Base-by-base conservation (phyloP, 2,888 invertebrate genomes). In the Isotomurus palustris region DNA sequence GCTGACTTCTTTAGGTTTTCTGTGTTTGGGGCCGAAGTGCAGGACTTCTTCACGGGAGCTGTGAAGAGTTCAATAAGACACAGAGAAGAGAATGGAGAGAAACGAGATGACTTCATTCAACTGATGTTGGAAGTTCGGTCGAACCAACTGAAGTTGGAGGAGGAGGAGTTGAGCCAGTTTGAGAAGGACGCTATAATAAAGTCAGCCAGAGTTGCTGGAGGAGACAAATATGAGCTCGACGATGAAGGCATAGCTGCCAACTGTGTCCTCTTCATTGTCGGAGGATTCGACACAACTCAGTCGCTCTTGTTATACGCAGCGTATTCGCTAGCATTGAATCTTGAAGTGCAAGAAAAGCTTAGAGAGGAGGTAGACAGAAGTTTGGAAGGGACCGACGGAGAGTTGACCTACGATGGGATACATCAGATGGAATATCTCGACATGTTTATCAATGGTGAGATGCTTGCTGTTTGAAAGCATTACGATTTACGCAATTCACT, bases 91-190 rank as follows among this genome's bases (percentile, higher is more conserved):
- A 77, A 79, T 66, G 74, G 78, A 2, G 68, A 82, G 0, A 72
- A 71, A 0, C 73, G 80, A 32, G 79, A 80, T 53, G 83, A 82
- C 72, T 82, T 83, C 63, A 72, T 84, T 50, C 80, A 83, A 64
- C 69, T 82, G 2, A 72, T 82, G 45, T 75, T 80, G 25, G 76
- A 82, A 41, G 68, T 82, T 24, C 79, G 78, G 63, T 76, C 78
- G 48, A 75, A 77, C 55, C 75, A 74, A 22, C 17, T 53, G n/a
- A 62, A 58, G 25, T 14, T 19, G 22, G 62, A 62, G 5, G 61
- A 61, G n/a, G 36, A 38, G 38, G 56, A 60, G 29, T 28, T 66
- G 8, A 43, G 43, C 32, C 41, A 38, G 6, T 66, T 63, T 49
- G 66, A 66, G 27, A 66, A 61, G 38, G 65, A 67, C 1, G 63